A percentile compares a stretch with the other conserved stretches of the same genome.
Conservation (phyloP, 2,113 vertebrate species). For the Malaclemys terrapin region DNA sequence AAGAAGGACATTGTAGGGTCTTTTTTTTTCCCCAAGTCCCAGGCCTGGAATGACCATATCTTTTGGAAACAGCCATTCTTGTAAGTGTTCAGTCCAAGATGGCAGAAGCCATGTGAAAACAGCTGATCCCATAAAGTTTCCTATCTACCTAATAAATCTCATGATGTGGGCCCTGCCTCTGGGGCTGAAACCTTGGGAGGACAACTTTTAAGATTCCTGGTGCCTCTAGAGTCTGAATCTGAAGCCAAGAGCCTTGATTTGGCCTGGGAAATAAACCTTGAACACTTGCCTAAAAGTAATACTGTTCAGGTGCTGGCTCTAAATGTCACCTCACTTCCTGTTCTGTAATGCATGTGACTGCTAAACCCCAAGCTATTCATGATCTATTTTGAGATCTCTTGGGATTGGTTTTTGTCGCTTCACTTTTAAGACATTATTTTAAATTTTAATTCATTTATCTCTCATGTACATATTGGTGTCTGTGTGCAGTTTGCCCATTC, state of each 20-base stretch:
- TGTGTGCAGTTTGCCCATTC: neutral
- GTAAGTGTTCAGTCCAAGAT: neutral
- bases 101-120: neutral
- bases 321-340: neutral
- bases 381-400: neutral
- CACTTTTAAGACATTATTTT: neutral
- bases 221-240: neutral
- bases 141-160: neutral
- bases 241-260: neutral
- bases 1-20: neutral
- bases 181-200: neutral
- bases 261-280: neutral
- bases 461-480: fast-evolving
- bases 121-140: neutral
- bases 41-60: neutral
- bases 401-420: neutral
- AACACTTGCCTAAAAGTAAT: constrained; percentile 23
- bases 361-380: neutral
- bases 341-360: neutral
- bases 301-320: neutral
- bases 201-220: neutral
- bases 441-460: neutral
- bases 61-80: neutral
- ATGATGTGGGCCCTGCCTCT: neutral
- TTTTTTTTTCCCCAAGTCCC: neutral